Base-by-base conservation (phyloP, 2,888 invertebrate genomes). In the Pherbina coryleti region DNA sequence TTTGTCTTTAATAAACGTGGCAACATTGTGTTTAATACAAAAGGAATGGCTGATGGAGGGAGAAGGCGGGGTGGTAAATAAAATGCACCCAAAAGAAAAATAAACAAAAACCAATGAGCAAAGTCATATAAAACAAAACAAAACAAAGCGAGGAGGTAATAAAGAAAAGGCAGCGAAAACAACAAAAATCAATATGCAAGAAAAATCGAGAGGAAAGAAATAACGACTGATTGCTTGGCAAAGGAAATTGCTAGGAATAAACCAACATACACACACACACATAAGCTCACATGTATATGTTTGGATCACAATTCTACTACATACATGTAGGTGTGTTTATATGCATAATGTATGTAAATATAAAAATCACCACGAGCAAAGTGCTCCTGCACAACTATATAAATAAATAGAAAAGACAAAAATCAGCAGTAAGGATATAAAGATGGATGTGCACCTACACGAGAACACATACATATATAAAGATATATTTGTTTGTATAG, bases 201-300 rank as follows among this genome's bases (percentile, higher is more conserved):
- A 19, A 34, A 60, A 76, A 69, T 11, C 7, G 9, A 53, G 51
- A 79, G 76, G 75, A 69, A 67, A 74, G 60, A 28, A 72, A 62
- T 67, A 77, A 77, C 72, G 73, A 77, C 82, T 84, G 84, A 84
- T 83, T 83, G 83, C 83, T 82, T 83, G 83, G 69, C 25, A 57
- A 57, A 19, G 37, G 37, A 72, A 57, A 69, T 66, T 69, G 14
- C 53, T 57, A 19, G 31, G 57, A 69, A 75, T 49, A 37, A 5
- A 49, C 37, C 5, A 3, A 67, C 14, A 31, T 5, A 7, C 44
- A 25, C 19, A 37, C 22, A 73, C 49, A 62, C 44, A 74, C 28
- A 74, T 4, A 28, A 19, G 19, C 49, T 44, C 25, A 25, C 34
- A 73, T 9, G 34, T 17, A 14, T 34, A 19, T 37, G 17, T 9